Percentiles rank a stretch among this genome's conserved stretches.
These are phyloP conservation scores for Columba livia DNA, from an alignment of 2,113 vertebrate genomes.

Conservation along the genomic window DNA sequence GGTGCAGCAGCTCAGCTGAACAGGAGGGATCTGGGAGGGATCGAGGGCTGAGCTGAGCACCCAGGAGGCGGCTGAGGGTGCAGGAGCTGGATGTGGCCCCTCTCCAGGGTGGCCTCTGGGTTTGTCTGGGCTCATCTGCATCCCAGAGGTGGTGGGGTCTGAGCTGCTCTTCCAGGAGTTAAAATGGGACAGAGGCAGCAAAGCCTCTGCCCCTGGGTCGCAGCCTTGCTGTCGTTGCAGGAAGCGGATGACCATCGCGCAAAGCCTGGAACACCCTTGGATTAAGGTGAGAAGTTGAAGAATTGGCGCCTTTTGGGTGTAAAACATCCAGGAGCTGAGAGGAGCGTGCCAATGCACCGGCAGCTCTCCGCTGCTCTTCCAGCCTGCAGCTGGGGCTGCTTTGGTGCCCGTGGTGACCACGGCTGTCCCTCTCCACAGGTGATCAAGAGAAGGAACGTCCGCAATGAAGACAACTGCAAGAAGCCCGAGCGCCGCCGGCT, in stretches of 20 bases:
- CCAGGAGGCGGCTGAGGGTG: neutral
- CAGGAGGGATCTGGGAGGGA: neutral
- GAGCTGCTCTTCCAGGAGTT: neutral
- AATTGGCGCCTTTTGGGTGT: accelerated
- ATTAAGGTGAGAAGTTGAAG: conserved; percentile 86
- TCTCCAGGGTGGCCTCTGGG: neutral
- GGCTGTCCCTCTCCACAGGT: conserved; percentile 71
- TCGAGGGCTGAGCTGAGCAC: neutral
- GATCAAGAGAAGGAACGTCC: conserved; percentile 92
- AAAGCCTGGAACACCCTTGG: conserved; percentile 95
- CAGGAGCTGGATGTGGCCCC: neutral
- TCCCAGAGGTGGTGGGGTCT: accelerated
- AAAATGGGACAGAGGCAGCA: neutral
- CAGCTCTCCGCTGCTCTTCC: neutral
- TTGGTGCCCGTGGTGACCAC: accelerated
- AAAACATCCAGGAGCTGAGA: accelerated
- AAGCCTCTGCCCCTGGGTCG: neutral
- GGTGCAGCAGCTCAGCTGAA: neutral
- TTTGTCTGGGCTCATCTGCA: neutral
- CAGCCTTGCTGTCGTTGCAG: conserved; percentile 64
- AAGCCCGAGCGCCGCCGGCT: conserved; percentile 91
- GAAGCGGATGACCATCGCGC: conserved; percentile 94
- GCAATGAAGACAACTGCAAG: conserved; percentile 86
- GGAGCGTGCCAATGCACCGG: neutral
- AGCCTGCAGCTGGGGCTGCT: accelerated